phyloP scores from a whole-genome alignment of 2,888 invertebrate genomes.

The Ornithoptera alexandrae region DNA sequence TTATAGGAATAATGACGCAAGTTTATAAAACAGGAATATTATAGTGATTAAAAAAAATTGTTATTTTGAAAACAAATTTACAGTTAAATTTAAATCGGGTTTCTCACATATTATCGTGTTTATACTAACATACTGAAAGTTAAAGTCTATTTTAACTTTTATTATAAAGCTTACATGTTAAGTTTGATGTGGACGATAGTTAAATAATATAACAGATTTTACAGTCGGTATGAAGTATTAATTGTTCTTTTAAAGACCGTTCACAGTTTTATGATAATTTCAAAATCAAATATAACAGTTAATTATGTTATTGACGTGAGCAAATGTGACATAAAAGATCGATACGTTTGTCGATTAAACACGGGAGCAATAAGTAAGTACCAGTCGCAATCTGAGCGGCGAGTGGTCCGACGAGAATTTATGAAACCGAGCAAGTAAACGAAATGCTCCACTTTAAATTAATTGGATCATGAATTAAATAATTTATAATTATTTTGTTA shows the following conservation, averaged over 20 bases:
- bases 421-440: conserved; percentile 32
- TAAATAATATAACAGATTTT: neutral
- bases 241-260: neutral
- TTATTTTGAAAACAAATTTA: neutral
- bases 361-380: conserved; percentile 17
- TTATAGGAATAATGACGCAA: conserved; percentile 11
- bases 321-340: conserved; percentile 12
- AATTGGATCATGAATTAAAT: conserved; percentile 44
- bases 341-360: conserved; percentile 2
- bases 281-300: conserved; percentile 4
- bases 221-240: neutral
- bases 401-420: conserved; percentile 21
- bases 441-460: conserved; percentile 43
- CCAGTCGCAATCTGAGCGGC: conserved; percentile 13
- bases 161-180: neutral
- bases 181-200: too few relatives aligned
- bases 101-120: neutral
- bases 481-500: conserved; percentile 43
- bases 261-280: neutral
- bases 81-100: neutral
- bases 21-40: neutral
- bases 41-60: conserved; percentile 2
- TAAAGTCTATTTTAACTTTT: neutral
- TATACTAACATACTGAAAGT: neutral
- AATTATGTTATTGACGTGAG: conserved; percentile 2